These are phyloP conservation scores for Semnopithecus entellus DNA, from an alignment of 2,113 vertebrate species.

Conservation along the genomic window DNA sequence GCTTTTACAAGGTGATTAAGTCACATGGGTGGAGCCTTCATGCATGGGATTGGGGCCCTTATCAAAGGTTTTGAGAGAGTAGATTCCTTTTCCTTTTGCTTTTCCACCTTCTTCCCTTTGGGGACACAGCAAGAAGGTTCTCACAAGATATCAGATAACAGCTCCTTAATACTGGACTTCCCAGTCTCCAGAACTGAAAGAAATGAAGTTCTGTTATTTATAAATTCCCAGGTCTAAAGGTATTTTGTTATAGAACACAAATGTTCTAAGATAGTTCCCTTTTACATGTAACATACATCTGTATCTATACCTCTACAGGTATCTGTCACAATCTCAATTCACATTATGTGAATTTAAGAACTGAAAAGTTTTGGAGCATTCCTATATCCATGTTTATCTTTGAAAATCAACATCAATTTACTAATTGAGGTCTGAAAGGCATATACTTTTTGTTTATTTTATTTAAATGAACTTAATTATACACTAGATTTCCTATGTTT, in stretches of 20 bases:
- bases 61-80: not conserved
- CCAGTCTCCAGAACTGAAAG: not conserved
- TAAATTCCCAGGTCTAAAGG: not conserved
- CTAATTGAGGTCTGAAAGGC: not conserved
- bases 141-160: not conserved
- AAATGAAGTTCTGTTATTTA: not conserved
- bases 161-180: not conserved
- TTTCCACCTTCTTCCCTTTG: not conserved
- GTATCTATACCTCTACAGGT: not conserved
- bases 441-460: not conserved
- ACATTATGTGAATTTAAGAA: not conserved
- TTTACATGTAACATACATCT: not conserved
- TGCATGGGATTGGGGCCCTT: not conserved
- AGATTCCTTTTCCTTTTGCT: not conserved
- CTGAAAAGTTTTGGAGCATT: not conserved
- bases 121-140: not conserved
- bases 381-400: not conserved
- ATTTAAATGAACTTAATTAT: not conserved
- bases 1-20: not conserved
- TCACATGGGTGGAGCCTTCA: not conserved
- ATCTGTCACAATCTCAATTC: not conserved
- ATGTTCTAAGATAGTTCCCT: not conserved
- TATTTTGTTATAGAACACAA: not conserved
- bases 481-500: not conserved
- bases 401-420: not conserved